Percentiles rank a stretch among this genome's conserved stretches.
These are phyloP conservation scores for Bombus waltoni DNA, from an alignment of 1,140 invertebrate genomes.

Conservation along the genomic window DNA sequence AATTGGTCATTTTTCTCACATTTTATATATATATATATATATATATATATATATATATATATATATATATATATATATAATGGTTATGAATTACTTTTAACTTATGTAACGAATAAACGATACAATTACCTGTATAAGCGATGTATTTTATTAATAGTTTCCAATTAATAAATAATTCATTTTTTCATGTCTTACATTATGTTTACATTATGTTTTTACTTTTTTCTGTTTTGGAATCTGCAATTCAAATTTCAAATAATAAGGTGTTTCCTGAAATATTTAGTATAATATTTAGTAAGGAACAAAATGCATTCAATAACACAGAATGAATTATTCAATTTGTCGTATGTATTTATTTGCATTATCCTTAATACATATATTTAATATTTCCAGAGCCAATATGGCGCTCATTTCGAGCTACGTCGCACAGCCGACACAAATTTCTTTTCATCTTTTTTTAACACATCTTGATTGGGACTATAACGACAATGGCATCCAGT, in stretches of 20 bases:
- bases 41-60: no score
- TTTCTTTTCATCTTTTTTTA: constrained; percentile 72
- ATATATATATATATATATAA: neutral
- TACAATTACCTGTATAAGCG: neutral
- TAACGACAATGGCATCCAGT: constrained; percentile 70
- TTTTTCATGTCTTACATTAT: neutral
- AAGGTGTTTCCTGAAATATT: neutral
- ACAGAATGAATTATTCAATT: neutral
- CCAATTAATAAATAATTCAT: constrained; percentile 2
- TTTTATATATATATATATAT: neutral
- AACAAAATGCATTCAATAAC: neutral
- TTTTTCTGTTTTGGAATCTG: neutral
- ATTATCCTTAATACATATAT: neutral
- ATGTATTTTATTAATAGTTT: neutral
- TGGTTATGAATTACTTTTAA: neutral
- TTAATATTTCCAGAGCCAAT: constrained; percentile 73
- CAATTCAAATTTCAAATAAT: neutral
- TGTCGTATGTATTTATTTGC: neutral
- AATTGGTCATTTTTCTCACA: neutral
- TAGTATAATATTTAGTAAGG: neutral
- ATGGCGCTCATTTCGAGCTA: constrained; percentile 75
- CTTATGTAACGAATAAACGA: neutral
- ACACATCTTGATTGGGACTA: constrained; percentile 64
- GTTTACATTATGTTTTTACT: neutral
- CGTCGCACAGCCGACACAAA: constrained; percentile 76